phyloP scores from a whole-genome alignment of 1,140 invertebrate genomes.

The Eupristina koningsbergeri region DNA sequence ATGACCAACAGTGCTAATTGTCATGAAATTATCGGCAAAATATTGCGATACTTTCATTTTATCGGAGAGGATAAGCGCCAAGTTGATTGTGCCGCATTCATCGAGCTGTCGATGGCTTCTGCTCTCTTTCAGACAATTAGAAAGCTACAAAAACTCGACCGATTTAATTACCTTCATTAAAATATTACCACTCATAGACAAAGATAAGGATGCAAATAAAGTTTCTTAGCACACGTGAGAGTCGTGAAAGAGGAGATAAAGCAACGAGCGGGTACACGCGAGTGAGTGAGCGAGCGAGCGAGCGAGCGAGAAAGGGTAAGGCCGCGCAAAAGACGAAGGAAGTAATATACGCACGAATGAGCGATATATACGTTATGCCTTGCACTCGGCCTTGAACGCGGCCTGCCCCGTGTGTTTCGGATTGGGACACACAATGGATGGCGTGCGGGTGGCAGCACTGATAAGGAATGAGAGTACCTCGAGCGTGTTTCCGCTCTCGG shows the following conservation, averaged over 20 bases:
- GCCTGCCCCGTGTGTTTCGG: constrained; percentile 52
- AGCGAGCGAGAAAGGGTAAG: constrained; percentile 30
- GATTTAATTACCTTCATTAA: too few species aligned
- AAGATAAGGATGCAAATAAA: background rate
- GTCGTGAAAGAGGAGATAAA: constrained; percentile 46
- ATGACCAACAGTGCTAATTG: too few species aligned
- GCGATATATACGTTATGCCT: constrained; percentile 52
- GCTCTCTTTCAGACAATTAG: too few species aligned
- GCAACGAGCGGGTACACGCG: too few species aligned
- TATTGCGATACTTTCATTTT: too few species aligned
- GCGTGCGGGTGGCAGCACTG: constrained; percentile 50
- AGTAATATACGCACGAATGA: constrained; percentile 55
- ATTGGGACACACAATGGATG: constrained; percentile 59
- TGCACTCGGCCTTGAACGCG: constrained; percentile 38
- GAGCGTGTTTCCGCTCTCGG: constrained; percentile 66
- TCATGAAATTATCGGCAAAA: too few species aligned
- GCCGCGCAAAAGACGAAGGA: constrained; percentile 39
- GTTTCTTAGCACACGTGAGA: background rate
- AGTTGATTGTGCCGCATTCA: too few species aligned
- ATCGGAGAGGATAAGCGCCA: too few species aligned
- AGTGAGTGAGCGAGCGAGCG: too few species aligned
- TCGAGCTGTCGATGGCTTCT: too few species aligned
- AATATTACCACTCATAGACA: too few species aligned
- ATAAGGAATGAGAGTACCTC: constrained; percentile 65
- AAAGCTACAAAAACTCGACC: too few species aligned